Evolutionary conservation across 2,797 vertebrate genomes (phyloP), one percentile per base, ranked within the genome.

Genomic region (Falco novaeseelandiae): DNA sequence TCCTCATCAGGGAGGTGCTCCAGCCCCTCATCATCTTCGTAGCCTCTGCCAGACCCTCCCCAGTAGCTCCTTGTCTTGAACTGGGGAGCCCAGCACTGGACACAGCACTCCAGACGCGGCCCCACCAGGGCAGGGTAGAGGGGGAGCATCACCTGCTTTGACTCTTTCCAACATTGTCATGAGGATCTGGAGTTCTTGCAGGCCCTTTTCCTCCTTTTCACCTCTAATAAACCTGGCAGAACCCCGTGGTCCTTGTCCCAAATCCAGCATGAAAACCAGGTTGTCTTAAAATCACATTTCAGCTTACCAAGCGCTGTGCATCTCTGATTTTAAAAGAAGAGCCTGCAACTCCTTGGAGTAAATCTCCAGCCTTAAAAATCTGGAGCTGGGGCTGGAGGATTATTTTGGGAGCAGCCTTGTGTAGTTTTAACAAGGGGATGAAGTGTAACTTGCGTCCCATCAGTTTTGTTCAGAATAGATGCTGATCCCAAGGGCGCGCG

Each of bases 161-260:
- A 49, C 8, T 46, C 14, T 70, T 66, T 42, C 34, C 34, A 59
- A 9, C 4, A 0, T 16, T 26, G 17, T 18, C 26, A 13, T 8
- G 42, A 38, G 42, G 10, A 29, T 13, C 17, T 14, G 38, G 40
- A 34, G 8, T 61, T 55, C 32, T 48, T 49, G 13, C 40, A 21
- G 30, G 21, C 44, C 21, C 8, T 44, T 55, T 49, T 48, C 20
- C 14, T 34, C n/a, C 34, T 49, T 36, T 22, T 55, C 19, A 32
- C 21, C 70, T 55, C 32, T 17, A 38, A 14, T 16, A 66, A 77
- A 63, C n/a, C 46, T 21, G 25, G 29, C 44, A 25, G 26, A 74
- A 46, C 38, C 0, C 0, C n/a, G 0, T 2, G 25, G 34, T 44
- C 65, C 48, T 66, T 27, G 30, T 22, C 26, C 14, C 16, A 17